Base-by-base conservation (phyloP, 2,888 invertebrate genomes). In the Acrocyrtus sp. region DNA sequence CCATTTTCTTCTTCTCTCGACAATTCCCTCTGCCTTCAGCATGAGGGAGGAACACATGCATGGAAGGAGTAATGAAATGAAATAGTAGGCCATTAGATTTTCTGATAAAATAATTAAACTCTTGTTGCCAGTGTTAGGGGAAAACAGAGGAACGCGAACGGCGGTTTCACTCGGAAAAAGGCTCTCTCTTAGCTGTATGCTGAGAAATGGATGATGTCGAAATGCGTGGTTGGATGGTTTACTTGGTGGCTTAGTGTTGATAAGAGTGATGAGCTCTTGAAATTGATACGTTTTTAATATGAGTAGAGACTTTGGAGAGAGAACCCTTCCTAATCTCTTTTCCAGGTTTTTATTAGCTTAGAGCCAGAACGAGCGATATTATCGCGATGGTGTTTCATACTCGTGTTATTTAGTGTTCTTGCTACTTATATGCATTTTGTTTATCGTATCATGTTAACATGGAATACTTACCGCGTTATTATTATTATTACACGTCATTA, bases 21-120 rank as follows among this genome's bases (percentile, higher is more conserved):
- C n/a, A n/a, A n/a, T n/a, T n/a, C n/a, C n/a, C n/a, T n/a, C n/a
- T n/a, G n/a, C n/a, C n/a, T n/a, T n/a, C n/a, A n/a, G n/a, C n/a
- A n/a, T n/a, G n/a, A n/a, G n/a, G n/a, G n/a, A n/a, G n/a, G n/a
- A n/a, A 26, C 22, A 60, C 41, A 51, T 51, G 62, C 62, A 62
- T 62, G 62, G 50, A 47, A 12, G 8, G n/a, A 21, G 66, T 66
- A 66, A 66, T 66, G 66, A 66, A 67, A 60, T n/a, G n/a, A n/a
- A n/a, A n/a, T n/a, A n/a, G n/a, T 47, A 67, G 58, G 50, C 67
- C 67, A 67, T 67, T 67, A 67, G 67, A 67, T 67, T 48, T 67
- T 57, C 58, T 67, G 67, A 67, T 67, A 67, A 67, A 67, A 67
- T 67, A 67, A 67, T 67, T 67, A 67, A 67, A 67, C 67, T 58